These are phyloP conservation scores for Agapostemon virescens DNA, from an alignment of 2,888 invertebrate genomes.

Conservation along the genomic window DNA sequence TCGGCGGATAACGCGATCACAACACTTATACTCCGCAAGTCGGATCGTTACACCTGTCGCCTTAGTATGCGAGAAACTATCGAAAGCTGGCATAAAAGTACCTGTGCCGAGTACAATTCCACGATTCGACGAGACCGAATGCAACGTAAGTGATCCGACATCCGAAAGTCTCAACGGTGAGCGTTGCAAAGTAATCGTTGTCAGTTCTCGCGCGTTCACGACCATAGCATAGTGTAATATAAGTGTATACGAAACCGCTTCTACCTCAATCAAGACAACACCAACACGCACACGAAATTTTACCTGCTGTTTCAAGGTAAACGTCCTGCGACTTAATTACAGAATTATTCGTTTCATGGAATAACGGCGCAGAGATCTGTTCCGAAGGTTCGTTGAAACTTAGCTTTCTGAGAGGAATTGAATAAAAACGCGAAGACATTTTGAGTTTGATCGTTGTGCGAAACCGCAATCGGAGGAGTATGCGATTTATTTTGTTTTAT, in stretches of 20 bases:
- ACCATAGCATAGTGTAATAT: conserved; percentile 42
- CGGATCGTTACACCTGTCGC: not conserved
- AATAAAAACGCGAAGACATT: not conserved
- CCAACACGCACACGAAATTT: conserved; percentile 19
- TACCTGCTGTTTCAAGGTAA: not conserved
- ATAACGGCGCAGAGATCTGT: not conserved
- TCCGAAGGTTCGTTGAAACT: not conserved
- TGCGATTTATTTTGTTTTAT: not conserved
- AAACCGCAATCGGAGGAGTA: not conserved
- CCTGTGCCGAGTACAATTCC: too few relatives aligned
- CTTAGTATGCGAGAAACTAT: too few relatives aligned
- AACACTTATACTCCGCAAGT: not conserved
- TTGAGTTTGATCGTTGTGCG: too few relatives aligned
- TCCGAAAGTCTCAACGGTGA: not conserved
- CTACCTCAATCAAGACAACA: conserved; percentile 71
- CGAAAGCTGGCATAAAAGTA: too few relatives aligned
- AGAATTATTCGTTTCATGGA: not conserved
- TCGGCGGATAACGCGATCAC: not conserved
- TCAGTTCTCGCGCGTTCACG: conserved; percentile 35
- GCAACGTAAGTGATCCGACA: not conserved
- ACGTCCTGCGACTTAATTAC: not conserved
- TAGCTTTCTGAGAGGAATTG: not conserved
- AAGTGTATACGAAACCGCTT: conserved; percentile 74
- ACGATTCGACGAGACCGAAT: too few relatives aligned
- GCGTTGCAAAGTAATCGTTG: not conserved